A percentile compares a stretch with the other conserved stretches of the same genome.
Evolutionary conservation across 2,797 vertebrate genomes (phyloP).

Genomic region (Karalla daura): DNA sequence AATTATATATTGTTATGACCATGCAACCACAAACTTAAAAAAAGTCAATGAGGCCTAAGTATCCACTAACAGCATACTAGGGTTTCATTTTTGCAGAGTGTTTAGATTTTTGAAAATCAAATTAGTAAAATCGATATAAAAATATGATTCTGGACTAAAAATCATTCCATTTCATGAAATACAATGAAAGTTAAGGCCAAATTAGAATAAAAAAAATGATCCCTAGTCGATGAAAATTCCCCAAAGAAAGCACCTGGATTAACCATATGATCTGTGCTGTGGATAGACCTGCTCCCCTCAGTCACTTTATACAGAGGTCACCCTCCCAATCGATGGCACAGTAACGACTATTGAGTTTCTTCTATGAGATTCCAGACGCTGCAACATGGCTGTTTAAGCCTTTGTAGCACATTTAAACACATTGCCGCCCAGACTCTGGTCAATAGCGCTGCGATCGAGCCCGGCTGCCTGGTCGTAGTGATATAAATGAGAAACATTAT

Average conservation of each 20-base stretch:
- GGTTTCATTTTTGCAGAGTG: too few relatives aligned
- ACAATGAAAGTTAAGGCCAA: too few relatives aligned
- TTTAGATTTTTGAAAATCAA: too few relatives aligned
- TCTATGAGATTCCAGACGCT: slow-evolving; percentile 36
- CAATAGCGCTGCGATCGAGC: slow-evolving; percentile 62
- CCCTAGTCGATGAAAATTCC: not conserved
- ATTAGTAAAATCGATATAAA: too few relatives aligned
- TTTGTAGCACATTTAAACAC: slow-evolving; percentile 61
- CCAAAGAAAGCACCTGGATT: not conserved
- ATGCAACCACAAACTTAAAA: too few relatives aligned
- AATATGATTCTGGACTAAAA: too few relatives aligned
- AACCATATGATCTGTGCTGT: not conserved
- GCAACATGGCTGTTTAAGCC: slow-evolving; percentile 35
- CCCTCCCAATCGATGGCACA: slow-evolving; percentile 52
- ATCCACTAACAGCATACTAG: too few relatives aligned
- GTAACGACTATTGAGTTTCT: slow-evolving; percentile 62
- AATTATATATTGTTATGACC: too few relatives aligned
- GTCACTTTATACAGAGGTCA: slow-evolving; percentile 36
- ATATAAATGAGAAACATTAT: slow-evolving; percentile 76
- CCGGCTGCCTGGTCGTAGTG: slow-evolving; percentile 58
- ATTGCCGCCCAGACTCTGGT: slow-evolving; percentile 51
- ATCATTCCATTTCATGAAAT: too few relatives aligned
- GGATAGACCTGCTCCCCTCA: slow-evolving; percentile 21
- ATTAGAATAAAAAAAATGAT: too few relatives aligned
- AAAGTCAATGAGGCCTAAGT: too few relatives aligned